A percentile compares a stretch with the other conserved stretches of the same genome.
Evolutionary conservation across 2,888 invertebrate genomes (phyloP).

Genomic region (Drosophila algonquin): DNA sequence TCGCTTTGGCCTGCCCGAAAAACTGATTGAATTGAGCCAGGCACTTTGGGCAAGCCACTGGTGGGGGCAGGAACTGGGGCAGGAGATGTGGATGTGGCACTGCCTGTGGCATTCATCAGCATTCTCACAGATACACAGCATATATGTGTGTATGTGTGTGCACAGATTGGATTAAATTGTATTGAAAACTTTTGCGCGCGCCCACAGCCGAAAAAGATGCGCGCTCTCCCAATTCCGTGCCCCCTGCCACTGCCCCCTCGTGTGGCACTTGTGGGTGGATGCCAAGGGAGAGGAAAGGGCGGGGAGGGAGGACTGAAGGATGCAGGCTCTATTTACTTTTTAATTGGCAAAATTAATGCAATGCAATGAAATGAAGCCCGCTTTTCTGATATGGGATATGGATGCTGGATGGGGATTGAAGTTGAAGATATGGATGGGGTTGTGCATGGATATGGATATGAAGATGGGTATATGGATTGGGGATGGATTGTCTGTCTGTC

Average conservation of each 20-base stretch:
- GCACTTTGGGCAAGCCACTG: slow-evolving; percentile 25
- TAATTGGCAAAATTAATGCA: slow-evolving; percentile 80
- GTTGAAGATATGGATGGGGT: neutral
- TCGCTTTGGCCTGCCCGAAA: slow-evolving; percentile 31
- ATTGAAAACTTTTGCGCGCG: slow-evolving; percentile 65
- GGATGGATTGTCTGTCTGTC: slow-evolving; percentile 7
- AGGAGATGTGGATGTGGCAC: neutral
- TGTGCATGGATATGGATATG: slow-evolving; percentile 6
- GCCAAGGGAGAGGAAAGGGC: neutral
- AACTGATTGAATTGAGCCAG: slow-evolving; percentile 41
- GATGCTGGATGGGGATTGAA: neutral
- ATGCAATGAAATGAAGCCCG: slow-evolving; percentile 79
- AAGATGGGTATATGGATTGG: slow-evolving; percentile 6
- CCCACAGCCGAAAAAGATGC: slow-evolving; percentile 32
- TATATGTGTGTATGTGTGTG: slow-evolving; percentile 11
- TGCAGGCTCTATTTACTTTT: slow-evolving; percentile 80
- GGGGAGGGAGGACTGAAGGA: slow-evolving; percentile 45
- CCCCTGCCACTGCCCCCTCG: neutral
- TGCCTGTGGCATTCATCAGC: slow-evolving; percentile 21
- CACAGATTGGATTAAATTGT: slow-evolving; percentile 61
- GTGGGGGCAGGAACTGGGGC: slow-evolving; percentile 17
- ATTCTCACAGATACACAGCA: slow-evolving; percentile 2
- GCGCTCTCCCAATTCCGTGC: neutral
- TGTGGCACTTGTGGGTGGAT: neutral
- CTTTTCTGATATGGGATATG: slow-evolving; percentile 32